phyloP scores from a whole-genome alignment of 1,140 invertebrate genomes.

The Zaprionus davidi region DNA sequence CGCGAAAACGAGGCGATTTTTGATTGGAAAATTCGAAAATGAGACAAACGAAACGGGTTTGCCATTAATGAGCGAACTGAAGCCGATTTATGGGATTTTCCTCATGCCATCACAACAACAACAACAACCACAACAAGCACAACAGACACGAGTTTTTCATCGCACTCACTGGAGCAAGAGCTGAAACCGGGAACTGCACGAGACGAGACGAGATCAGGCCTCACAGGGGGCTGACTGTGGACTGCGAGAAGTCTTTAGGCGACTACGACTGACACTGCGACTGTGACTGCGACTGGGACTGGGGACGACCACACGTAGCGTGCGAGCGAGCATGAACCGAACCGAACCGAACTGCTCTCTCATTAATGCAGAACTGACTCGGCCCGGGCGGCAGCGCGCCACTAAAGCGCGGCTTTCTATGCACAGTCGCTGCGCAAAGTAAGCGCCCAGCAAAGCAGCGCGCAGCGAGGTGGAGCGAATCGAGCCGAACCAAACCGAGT shows the following conservation, averaged over 20 bases:
- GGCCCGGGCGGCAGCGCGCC: slow-evolving; percentile 54
- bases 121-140: neutral
- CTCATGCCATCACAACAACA: slow-evolving; percentile 29
- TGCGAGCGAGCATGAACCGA: slow-evolving; percentile 67
- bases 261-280: slow-evolving; percentile 16
- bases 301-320: slow-evolving; percentile 67
- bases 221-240: neutral
- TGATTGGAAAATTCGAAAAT: slow-evolving; percentile 48
- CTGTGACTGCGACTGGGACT: slow-evolving; percentile 18
- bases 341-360: slow-evolving; percentile 78
- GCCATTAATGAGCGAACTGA: slow-evolving; percentile 33
- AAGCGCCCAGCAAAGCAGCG: slow-evolving; percentile 34
- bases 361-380: slow-evolving; percentile 83
- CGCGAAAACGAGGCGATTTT: slow-evolving; percentile 19
- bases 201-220: neutral
- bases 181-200: slow-evolving; percentile 18
- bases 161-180: slow-evolving; percentile 28
- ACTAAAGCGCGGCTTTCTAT: slow-evolving; percentile 77
- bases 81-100: slow-evolving; percentile 46
- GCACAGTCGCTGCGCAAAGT: slow-evolving; percentile 71
- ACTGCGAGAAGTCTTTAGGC: neutral
- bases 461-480: slow-evolving; percentile 12
- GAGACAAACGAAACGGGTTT: slow-evolving; percentile 46
- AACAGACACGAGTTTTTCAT: slow-evolving; percentile 1
- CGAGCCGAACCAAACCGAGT: neutral